Evolutionary conservation across 1,140 invertebrate species (phyloP).

Genomic region (Elysia chlorotica): DNA sequence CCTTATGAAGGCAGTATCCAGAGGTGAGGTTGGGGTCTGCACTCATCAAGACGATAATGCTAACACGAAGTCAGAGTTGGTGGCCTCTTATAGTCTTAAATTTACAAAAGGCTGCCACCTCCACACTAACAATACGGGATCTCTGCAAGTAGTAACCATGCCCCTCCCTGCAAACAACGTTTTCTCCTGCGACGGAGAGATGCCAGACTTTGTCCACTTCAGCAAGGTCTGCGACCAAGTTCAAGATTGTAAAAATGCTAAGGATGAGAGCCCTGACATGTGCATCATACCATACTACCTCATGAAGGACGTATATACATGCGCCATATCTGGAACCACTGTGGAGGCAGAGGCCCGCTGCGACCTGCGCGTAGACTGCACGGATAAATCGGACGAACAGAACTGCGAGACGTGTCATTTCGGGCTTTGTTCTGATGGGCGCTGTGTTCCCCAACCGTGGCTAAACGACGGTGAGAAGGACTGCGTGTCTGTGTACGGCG

Average conservation of each 20-base stretch:
- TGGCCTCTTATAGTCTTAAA: neutral
- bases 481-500: neutral
- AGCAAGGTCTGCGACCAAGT: neutral
- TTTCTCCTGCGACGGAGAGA: neutral
- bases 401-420: neutral
- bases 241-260: neutral
- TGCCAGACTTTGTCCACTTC: neutral
- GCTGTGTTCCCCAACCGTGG: neutral
- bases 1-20: neutral
- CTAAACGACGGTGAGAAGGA: neutral
- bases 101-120: neutral
- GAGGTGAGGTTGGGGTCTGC: neutral
- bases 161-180: neutral
- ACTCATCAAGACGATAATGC: neutral
- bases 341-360: neutral
- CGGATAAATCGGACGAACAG: neutral
- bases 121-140: neutral
- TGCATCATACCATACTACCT: neutral
- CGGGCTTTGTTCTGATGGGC: neutral
- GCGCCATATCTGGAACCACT: neutral
- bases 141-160: too few relatives aligned
- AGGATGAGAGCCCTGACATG: neutral
- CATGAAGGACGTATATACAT: neutral
- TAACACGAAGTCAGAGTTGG: neutral
- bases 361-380: conserved; percentile 1